Evolutionary conservation across 2,113 vertebrate species (phyloP).

Genomic region (Psilopogon haemacephalus): DNA sequence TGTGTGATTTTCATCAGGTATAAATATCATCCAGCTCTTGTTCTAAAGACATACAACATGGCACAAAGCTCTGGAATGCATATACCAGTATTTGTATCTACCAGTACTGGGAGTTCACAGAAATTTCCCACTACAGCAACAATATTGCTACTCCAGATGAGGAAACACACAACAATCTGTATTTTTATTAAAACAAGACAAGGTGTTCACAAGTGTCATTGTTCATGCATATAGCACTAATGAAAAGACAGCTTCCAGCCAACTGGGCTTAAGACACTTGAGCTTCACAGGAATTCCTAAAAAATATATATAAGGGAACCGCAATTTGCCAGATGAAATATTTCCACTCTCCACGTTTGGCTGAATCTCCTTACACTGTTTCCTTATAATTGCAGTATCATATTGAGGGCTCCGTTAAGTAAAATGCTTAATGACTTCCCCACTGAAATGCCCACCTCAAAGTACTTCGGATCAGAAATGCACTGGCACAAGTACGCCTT

Average conservation of each 20-base stretch:
- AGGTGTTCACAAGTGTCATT: neutral
- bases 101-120: neutral
- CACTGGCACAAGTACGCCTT: neutral
- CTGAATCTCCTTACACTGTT: slow-evolving; percentile 44
- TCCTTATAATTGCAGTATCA: neutral
- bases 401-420: neutral
- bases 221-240: neutral
- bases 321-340: slow-evolving; percentile 39
- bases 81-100: neutral
- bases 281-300: slow-evolving; percentile 27
- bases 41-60: neutral
- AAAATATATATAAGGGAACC: slow-evolving; percentile 19
- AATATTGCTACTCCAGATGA: neutral
- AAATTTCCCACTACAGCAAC: neutral
- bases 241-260: neutral
- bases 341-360: slow-evolving; percentile 41
- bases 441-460: neutral
- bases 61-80: neutral
- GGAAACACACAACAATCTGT: neutral
- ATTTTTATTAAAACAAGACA: neutral
- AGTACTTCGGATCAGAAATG: neutral
- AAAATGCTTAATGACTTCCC: neutral
- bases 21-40: neutral
- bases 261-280: neutral
- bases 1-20: fast-evolving